A percentile compares a stretch with the other conserved stretches of the same genome.
These are phyloP conservation scores for Oligia fasciuncula DNA, from an alignment of 2,888 invertebrate species.

Conservation along the genomic window DNA sequence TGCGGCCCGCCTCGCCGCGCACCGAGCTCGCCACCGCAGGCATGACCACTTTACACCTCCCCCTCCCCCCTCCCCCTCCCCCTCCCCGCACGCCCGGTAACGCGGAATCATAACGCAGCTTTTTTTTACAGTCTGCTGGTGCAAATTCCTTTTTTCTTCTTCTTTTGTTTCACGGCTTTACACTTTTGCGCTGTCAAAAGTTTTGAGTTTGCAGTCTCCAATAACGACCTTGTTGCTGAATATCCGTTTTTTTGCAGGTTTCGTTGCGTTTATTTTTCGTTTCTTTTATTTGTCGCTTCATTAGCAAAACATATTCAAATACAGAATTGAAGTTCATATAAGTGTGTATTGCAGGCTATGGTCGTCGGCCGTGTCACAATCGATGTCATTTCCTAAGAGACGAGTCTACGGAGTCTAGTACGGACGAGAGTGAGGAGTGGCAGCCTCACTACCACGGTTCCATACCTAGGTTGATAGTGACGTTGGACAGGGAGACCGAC, in stretches of 20 bases:
- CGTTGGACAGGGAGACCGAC: constrained; percentile 83
- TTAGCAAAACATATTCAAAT: constrained; percentile 50
- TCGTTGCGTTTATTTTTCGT: constrained; percentile 33
- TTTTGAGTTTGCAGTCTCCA: constrained; percentile 39
- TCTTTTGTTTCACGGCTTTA: constrained; percentile 35
- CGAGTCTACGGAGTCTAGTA: constrained; percentile 85
- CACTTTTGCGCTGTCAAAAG: constrained; percentile 35
- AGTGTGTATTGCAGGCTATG: constrained; percentile 82
- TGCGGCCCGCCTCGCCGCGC: constrained; percentile 82
- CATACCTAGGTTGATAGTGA: constrained; percentile 85
- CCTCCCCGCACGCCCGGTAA: constrained; percentile 46
- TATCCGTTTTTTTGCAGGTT: constrained; percentile 23
- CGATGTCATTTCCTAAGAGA: constrained; percentile 78
- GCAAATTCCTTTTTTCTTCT: constrained; percentile 1
- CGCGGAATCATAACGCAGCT: constrained; percentile 35
- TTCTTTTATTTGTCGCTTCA: constrained; percentile 51
- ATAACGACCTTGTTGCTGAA: constrained; percentile 13
- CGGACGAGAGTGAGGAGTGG: constrained; percentile 83
- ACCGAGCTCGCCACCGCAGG: constrained; percentile 88
- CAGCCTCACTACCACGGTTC: constrained; percentile 83
- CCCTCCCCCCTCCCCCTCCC: background rate
- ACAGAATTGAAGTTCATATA: constrained; percentile 60
- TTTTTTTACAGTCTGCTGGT: constrained; percentile 43
- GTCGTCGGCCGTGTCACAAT: constrained; percentile 78
- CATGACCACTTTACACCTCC: constrained; percentile 63